Conservation (phyloP, 2,113 vertebrate genomes). For the Triplophysa tibetana region DNA sequence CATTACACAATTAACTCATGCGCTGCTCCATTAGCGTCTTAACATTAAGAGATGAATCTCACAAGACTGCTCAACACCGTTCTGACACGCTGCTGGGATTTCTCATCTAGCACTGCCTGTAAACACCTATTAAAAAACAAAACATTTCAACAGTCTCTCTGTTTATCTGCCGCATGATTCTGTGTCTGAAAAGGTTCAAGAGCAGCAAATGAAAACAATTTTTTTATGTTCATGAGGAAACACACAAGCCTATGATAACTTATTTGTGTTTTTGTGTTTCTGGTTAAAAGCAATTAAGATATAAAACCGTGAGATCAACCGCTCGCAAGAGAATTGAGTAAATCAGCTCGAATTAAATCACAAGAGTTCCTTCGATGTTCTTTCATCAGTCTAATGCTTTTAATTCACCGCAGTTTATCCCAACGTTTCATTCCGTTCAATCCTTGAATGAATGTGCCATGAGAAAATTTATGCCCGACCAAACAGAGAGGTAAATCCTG, state of each 20-base stretch:
- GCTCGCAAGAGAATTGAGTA: not conserved
- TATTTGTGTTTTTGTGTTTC: slow-evolving; percentile 19
- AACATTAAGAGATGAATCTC: slow-evolving; percentile 10
- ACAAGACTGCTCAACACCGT: not conserved
- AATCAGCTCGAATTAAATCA: not conserved
- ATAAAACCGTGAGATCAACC: not conserved
- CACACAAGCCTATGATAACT: slow-evolving; percentile 12
- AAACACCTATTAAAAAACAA: not conserved
- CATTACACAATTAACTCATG: slow-evolving; percentile 25
- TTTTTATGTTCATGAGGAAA: not conserved
- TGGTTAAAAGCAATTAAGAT: slow-evolving; percentile 23
- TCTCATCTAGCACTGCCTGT: not conserved
- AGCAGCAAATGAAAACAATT: not conserved
- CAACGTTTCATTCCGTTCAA: not conserved
- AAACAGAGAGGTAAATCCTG: not conserved
- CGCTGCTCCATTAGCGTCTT: slow-evolving; percentile 30
- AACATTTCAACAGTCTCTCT: too few species aligned
- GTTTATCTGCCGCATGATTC: not conserved
- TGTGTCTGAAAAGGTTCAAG: not conserved
- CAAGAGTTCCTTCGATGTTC: not conserved
- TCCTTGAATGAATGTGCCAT: not conserved
- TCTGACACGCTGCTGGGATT: not conserved
- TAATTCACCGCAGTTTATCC: not conserved
- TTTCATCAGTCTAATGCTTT: not conserved
- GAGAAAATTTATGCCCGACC: not conserved